Evolutionary conservation across 2,797 vertebrate genomes (phyloP).

Genomic region (Chelidonichthys spinosus): DNA sequence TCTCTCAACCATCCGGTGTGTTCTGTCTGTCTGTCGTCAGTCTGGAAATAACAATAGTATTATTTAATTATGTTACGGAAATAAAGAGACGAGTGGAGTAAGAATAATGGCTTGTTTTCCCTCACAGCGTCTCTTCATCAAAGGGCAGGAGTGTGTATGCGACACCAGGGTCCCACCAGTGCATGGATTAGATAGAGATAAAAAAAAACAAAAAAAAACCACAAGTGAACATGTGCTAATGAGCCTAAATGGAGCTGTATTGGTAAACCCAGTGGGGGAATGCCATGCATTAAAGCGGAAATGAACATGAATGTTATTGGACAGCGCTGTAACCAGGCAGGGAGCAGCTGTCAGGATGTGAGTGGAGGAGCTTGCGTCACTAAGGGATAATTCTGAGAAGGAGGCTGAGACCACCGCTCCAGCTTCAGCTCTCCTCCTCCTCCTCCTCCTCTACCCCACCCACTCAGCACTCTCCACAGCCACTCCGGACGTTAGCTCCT

Average conservation of each 20-base stretch:
- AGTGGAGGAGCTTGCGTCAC: conserved; percentile 85
- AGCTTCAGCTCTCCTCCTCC: conserved; percentile 65
- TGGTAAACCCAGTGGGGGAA: conserved; percentile 47
- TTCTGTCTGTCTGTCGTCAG: conserved; percentile 7
- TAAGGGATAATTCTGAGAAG: conserved; percentile 79
- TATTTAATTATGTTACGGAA: too few relatives aligned
- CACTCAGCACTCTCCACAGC: conserved; percentile 75
- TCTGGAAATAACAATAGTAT: background rate
- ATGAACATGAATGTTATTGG: conserved; percentile 78
- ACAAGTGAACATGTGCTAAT: conserved; percentile 50
- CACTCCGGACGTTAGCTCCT: conserved; percentile 67
- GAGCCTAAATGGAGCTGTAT: conserved; percentile 56
- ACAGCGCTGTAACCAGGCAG: conserved; percentile 78
- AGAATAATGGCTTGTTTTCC: conserved; percentile 37
- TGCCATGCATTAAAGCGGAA: conserved; percentile 70
- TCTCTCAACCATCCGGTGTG: conserved; percentile 10
- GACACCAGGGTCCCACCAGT: conserved; percentile 32
- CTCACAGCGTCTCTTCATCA: conserved; percentile 22
- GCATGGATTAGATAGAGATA: conserved; percentile 47
- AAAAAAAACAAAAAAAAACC: conserved; percentile 18
- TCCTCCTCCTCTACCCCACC: conserved; percentile 68
- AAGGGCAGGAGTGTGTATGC: conserved; percentile 22
- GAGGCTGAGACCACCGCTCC: conserved; percentile 76
- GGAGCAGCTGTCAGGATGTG: conserved; percentile 86
- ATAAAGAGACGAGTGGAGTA: background rate